A percentile compares a stretch with the other conserved stretches of the same genome.
Conservation (phyloP, 2,113 vertebrate genomes). For the Tonatia bakeri region DNA sequence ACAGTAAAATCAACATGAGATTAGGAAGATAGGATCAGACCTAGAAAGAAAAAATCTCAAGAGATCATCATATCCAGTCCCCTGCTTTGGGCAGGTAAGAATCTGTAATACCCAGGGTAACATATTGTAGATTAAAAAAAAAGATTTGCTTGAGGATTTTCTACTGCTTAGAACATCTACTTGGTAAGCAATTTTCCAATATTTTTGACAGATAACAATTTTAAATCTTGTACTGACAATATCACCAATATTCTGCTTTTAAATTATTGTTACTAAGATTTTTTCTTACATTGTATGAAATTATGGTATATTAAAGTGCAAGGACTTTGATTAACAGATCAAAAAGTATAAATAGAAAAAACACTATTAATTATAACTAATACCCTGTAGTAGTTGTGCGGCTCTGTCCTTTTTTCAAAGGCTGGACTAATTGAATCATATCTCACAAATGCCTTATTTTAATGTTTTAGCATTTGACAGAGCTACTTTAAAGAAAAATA, state of each 20-base stretch:
- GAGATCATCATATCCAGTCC: not conserved
- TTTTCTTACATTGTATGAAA: not conserved
- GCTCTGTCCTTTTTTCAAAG: not conserved
- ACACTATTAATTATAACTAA: not conserved
- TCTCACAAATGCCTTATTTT: constrained; percentile 3
- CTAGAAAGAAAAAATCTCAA: not conserved
- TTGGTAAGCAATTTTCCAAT: not conserved
- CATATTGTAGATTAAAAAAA: not conserved
- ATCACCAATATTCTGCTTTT: not conserved
- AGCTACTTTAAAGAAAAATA: not conserved
- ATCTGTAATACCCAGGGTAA: not conserved
- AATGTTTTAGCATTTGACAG: not conserved
- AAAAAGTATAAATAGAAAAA: not conserved
- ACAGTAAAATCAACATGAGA: not conserved
- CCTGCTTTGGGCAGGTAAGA: not conserved
- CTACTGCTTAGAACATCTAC: not conserved
- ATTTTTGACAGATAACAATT: not conserved
- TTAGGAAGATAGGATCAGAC: not conserved
- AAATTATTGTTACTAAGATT: not conserved
- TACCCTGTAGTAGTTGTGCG: not conserved
- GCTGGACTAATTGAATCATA: not conserved
- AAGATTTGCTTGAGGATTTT: not conserved
- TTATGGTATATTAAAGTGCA: not conserved
- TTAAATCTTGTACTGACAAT: not conserved
- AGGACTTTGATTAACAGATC: not conserved